Evolutionary conservation across 2,797 vertebrate species (phyloP).

Genomic region (Tinamus major): DNA sequence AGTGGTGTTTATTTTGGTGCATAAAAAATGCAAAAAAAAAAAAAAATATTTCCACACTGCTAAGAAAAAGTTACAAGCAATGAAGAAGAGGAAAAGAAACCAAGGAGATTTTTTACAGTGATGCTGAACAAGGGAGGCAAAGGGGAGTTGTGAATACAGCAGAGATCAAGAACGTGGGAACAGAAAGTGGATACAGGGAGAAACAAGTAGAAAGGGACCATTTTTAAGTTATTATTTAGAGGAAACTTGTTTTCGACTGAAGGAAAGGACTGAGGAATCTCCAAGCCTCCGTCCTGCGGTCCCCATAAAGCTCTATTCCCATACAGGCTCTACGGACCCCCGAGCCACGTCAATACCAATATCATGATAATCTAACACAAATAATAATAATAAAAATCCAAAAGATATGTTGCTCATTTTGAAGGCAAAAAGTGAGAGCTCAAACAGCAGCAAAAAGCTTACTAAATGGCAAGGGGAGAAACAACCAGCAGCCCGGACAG

Average conservation of each 20-base stretch:
- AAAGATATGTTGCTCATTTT: not conserved
- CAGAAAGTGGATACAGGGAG: not conserved
- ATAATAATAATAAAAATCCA: not conserved
- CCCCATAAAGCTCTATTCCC: not conserved
- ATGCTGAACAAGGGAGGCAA: constrained; percentile 19
- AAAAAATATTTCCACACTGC: constrained; percentile 37
- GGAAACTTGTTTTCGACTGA: not conserved
- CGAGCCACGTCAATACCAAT: not conserved
- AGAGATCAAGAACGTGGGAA: not conserved
- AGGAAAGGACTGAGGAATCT: not conserved
- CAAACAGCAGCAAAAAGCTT: not conserved
- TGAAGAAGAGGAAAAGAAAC: constrained; percentile 25
- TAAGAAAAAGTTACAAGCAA: constrained; percentile 45
- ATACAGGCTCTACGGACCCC: not conserved
- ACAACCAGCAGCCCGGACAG: accelerated
- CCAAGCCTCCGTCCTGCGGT: not conserved
- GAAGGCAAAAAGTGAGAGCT: not conserved
- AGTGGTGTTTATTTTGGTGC: constrained; percentile 18
- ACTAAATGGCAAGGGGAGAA: not conserved
- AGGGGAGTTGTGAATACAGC: not conserved
- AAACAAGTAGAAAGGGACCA: not conserved
- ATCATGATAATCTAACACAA: too few relatives aligned
- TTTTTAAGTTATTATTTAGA: too few relatives aligned
- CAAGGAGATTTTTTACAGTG: not conserved
- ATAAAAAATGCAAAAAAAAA: constrained; percentile 15